Conservation (phyloP, 2,888 invertebrate genomes). For the Octodonta nipae region DNA sequence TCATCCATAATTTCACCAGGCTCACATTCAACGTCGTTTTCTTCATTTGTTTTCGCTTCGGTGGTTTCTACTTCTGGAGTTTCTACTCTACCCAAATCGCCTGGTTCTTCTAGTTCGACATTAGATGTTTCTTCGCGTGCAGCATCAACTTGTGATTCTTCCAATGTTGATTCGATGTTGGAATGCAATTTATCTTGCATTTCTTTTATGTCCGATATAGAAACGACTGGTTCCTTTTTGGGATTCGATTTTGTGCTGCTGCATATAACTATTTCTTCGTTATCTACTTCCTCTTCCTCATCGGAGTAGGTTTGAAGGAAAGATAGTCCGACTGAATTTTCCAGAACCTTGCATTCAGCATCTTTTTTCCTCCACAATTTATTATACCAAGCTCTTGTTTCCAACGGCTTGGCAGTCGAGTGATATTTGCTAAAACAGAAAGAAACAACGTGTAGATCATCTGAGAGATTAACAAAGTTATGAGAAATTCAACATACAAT, state of each 20-base stretch:
- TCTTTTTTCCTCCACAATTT: conserved; percentile 22
- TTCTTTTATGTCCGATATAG: conserved; percentile 4
- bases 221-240: not conserved
- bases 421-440: conserved; percentile 8
- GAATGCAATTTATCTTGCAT: too few species aligned
- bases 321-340: conserved; percentile 29
- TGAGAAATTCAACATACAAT: too few species aligned
- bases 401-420: conserved; percentile 9
- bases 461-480: too few species aligned
- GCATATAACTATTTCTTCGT: conserved; percentile 14
- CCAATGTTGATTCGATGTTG: too few species aligned
- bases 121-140: too few species aligned
- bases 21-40: too few species aligned
- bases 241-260: conserved; percentile 9
- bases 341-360: conserved; percentile 25
- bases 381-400: conserved; percentile 24
- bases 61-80: not conserved
- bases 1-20: too few species aligned
- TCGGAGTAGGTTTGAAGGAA: conserved; percentile 31
- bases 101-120: too few species aligned
- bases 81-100: conserved; percentile 3
- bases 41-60: not conserved
- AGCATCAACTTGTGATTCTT: too few species aligned
- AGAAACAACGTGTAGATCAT: too few species aligned
- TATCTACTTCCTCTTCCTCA: conserved; percentile 25